Conservation (phyloP, 2,888 invertebrate species). For the Pyrgus malvae region DNA sequence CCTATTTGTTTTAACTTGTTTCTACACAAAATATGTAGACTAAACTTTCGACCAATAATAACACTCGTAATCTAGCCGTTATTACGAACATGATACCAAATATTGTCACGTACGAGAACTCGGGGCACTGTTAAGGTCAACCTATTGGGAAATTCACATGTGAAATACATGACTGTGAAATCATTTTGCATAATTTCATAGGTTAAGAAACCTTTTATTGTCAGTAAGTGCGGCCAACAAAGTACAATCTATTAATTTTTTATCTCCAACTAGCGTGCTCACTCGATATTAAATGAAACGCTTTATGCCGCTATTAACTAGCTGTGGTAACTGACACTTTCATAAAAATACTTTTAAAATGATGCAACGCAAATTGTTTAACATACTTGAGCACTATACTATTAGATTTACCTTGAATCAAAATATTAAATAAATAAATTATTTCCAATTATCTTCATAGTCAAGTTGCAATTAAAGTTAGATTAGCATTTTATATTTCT, state of each 20-base stretch:
- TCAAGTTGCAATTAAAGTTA: too few species aligned
- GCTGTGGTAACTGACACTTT: slow-evolving; percentile 21
- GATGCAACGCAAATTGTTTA: too few species aligned
- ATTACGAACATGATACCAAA: slow-evolving; percentile 38
- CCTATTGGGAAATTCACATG: slow-evolving; percentile 47
- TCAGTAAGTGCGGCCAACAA: slow-evolving; percentile 28
- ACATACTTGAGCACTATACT: too few species aligned
- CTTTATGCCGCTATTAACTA: slow-evolving; percentile 3
- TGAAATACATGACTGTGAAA: slow-evolving; percentile 45
- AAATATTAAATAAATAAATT: too few species aligned
- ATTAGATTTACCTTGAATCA: too few species aligned
- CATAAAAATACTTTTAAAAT: slow-evolving; percentile 5
- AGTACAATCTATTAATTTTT: slow-evolving; percentile 39
- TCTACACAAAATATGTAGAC: slow-evolving; percentile 9
- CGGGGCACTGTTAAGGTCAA: slow-evolving; percentile 35
- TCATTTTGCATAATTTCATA: slow-evolving; percentile 54
- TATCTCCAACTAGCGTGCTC: slow-evolving; percentile 34
- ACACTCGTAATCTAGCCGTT: too few species aligned
- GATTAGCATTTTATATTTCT: too few species aligned
- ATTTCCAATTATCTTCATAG: too few species aligned
- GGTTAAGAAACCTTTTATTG: slow-evolving; percentile 49
- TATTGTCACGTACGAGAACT: slow-evolving; percentile 49
- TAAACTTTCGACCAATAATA: slow-evolving; percentile 38
- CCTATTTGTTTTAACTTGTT: background rate
- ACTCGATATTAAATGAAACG: slow-evolving; percentile 26